These are phyloP conservation scores for Apostichopus parvimensis DNA, from an alignment of 35 echinoderm and acorn worm genomes.

Conservation along the genomic window DNA sequence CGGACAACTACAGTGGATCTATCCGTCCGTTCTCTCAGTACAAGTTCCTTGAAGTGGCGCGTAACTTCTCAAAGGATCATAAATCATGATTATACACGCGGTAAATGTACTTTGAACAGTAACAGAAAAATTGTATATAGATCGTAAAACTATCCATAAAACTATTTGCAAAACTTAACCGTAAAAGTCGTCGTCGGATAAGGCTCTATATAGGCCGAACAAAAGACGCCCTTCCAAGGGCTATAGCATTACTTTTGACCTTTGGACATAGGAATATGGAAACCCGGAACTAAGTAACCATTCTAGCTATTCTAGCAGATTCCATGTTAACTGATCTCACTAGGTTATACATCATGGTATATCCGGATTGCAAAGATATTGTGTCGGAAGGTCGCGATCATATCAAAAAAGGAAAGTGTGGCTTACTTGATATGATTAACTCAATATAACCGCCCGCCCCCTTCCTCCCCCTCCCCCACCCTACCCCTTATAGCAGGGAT, in stretches of 20 bases:
- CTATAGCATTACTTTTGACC: conserved; percentile 20
- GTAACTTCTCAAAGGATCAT: neutral
- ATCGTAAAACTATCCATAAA: conserved; percentile 38
- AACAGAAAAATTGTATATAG: conserved; percentile 31
- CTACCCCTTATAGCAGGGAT: no score
- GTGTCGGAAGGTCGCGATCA: no score
- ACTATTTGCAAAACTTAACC: conserved; percentile 49
- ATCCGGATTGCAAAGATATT: no score
- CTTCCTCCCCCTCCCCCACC: no score
- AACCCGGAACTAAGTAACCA: neutral
- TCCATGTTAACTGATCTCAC: neutral
- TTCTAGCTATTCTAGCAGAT: neutral
- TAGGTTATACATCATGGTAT: no score
- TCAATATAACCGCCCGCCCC: no score
- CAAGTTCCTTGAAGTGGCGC: no score
- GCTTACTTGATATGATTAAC: no score
- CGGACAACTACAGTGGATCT: no score
- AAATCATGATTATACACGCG: conserved; percentile 11
- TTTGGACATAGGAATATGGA: conserved; percentile 9
- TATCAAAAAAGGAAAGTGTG: no score
- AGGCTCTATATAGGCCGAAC: conserved; percentile 3
- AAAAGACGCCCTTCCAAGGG: conserved; percentile 37
- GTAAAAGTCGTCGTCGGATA: neutral
- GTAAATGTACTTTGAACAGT: conserved; percentile 43
- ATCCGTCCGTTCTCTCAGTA: no score